A percentile compares a stretch with the other conserved stretches of the same genome.
phyloP scores from a whole-genome alignment of 2,113 vertebrate species.

The Anhinga rufa region DNA sequence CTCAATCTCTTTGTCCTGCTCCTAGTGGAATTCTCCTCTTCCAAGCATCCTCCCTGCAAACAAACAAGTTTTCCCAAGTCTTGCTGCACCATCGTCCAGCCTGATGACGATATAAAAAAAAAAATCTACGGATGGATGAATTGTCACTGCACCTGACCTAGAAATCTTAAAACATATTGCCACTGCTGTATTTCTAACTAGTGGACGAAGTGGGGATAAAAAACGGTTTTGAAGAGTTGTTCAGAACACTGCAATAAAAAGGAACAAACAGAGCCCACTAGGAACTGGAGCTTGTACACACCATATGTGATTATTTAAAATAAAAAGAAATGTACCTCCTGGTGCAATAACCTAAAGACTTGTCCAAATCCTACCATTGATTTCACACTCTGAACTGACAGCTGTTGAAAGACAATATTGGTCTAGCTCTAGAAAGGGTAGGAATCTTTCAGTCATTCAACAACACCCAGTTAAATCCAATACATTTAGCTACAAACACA shows the following conservation, averaged over 20 bases:
- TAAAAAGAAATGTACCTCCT: not conserved
- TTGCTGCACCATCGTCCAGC: not conserved
- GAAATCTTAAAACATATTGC: not conserved
- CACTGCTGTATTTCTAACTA: not conserved
- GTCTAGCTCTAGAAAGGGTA: not conserved
- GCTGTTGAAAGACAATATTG: not conserved
- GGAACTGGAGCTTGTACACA: not conserved
- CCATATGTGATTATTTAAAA: not conserved
- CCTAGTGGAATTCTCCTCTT: not conserved
- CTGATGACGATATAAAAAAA: not conserved
- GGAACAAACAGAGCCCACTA: not conserved
- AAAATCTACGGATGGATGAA: not conserved
- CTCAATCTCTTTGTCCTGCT: not conserved
- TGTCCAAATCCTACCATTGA: not conserved
- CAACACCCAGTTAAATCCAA: not conserved
- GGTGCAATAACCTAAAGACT: not conserved
- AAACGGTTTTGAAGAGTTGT: accelerated
- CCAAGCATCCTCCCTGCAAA: not conserved
- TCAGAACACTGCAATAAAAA: not conserved
- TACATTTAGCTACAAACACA: not conserved
- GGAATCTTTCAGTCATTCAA: not conserved
- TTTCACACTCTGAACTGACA: not conserved
- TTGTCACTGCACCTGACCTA: not conserved
- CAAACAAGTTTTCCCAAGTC: not conserved
- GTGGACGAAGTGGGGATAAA: not conserved